Evolutionary conservation across 1,140 invertebrate genomes (phyloP).

Genomic region (Bathynomus jamesi): DNA sequence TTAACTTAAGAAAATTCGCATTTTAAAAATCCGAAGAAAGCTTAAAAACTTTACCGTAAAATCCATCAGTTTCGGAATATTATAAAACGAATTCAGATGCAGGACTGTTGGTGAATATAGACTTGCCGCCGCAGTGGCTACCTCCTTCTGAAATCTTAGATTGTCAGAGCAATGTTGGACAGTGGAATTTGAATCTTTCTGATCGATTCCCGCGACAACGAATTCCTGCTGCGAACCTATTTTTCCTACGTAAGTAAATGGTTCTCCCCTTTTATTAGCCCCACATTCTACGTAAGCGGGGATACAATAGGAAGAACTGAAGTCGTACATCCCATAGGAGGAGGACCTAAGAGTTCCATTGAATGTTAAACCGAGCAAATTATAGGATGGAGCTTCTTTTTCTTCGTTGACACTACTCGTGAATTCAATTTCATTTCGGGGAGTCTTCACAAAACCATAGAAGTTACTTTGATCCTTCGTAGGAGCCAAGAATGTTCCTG

Average conservation of each 20-base stretch:
- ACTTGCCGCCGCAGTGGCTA: not conserved
- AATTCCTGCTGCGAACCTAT: not conserved
- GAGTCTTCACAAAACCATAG: not conserved
- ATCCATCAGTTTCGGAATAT: not conserved
- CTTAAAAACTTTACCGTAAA: not conserved
- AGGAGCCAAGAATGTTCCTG: not conserved
- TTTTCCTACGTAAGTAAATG: not conserved
- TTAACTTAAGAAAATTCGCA: too few relatives aligned
- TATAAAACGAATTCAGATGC: not conserved
- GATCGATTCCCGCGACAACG: not conserved
- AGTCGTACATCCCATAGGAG: not conserved
- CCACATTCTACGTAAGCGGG: not conserved
- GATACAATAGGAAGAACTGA: not conserved
- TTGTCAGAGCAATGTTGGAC: not conserved
- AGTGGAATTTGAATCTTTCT: not conserved
- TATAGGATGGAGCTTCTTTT: not conserved
- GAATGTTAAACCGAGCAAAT: not conserved
- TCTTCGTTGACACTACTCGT: not conserved
- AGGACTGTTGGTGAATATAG: not conserved
- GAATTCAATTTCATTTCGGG: not conserved
- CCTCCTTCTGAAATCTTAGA: not conserved
- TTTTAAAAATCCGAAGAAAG: too few relatives aligned
- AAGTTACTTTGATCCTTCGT: not conserved
- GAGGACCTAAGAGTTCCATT: not conserved
- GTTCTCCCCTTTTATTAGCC: not conserved